Evolutionary conservation across 2,888 invertebrate species (phyloP).

Genomic region (Hartigia nigra): DNA sequence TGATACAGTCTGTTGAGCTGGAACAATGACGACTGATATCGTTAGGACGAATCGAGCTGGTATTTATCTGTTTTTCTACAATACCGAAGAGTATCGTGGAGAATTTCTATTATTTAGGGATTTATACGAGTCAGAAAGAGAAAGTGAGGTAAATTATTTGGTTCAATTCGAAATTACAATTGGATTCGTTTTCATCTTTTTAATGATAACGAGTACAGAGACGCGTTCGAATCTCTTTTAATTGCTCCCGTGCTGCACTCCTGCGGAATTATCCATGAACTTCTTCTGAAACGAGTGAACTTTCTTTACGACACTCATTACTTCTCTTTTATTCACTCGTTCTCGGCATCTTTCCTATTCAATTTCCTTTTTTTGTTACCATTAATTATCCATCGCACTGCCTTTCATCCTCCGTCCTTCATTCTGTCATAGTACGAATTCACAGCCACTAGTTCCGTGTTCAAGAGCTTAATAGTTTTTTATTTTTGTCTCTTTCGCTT

Average conservation of each 20-base stretch:
- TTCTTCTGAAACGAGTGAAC: neutral
- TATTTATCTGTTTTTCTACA: neutral
- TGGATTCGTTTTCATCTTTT: neutral
- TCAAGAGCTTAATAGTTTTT: neutral
- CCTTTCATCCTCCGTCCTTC: constrained; percentile 21
- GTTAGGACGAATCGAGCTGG: neutral
- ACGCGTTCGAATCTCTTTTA: neutral
- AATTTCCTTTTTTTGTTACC: constrained; percentile 21
- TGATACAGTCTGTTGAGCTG: neutral
- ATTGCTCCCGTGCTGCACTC: neutral
- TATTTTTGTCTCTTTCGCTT: neutral
- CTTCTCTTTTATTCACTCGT: neutral
- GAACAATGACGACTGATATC: neutral
- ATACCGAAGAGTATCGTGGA: neutral
- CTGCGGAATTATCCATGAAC: neutral
- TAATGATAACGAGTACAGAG: neutral
- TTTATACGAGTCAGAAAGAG: neutral
- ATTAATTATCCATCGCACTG: constrained; percentile 13
- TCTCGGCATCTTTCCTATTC: neutral
- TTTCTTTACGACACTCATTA: neutral
- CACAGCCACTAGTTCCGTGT: neutral
- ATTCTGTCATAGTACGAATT: neutral
- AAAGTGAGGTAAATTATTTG: neutral
- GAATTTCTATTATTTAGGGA: neutral
- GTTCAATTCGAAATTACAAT: neutral